These are phyloP conservation scores for Lagocephalus sceleratus DNA, from an alignment of 2,797 vertebrate genomes.

Conservation along the genomic window DNA sequence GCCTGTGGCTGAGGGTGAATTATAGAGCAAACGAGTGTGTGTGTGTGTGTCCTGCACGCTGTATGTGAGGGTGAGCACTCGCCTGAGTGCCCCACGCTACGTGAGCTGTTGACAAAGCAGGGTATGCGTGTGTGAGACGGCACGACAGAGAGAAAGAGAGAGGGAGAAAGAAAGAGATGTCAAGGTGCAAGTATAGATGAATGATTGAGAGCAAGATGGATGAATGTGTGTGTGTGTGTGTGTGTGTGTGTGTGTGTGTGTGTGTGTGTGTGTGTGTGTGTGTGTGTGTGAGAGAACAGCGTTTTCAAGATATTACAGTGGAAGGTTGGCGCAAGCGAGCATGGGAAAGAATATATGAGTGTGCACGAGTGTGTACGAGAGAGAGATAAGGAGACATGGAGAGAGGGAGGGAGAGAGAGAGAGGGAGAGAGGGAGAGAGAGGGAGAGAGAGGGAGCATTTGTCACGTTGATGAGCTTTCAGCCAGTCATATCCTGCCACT, in stretches of 20 bases:
- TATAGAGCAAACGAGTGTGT: conserved; percentile 25
- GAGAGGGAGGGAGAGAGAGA: conserved; percentile 14
- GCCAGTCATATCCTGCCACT: conserved; percentile 54
- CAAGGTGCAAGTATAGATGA: not conserved
- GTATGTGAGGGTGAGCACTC: conserved; percentile 7
- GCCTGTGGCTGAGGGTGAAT: conserved; percentile 45
- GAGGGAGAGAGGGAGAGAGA: conserved; percentile 22
- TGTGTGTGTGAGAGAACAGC: conserved; percentile 27
- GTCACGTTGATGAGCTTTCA: conserved; percentile 54
- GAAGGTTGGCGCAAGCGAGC: conserved; percentile 32
- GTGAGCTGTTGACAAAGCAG: conserved; percentile 61
- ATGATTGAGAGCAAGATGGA: conserved; percentile 30
- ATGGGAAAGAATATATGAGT: conserved; percentile 13
- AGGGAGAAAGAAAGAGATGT: conserved; percentile 18
- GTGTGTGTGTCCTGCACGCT: conserved; percentile 24
- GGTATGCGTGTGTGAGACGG: conserved; percentile 15
- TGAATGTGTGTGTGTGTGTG: conserved; percentile 9
- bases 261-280: conserved; percentile 11
- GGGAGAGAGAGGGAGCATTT: conserved; percentile 40
- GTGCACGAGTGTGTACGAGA: conserved; percentile 11
- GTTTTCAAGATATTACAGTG: conserved; percentile 33
- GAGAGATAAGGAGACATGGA: not conserved
- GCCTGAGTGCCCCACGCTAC: conserved; percentile 43
- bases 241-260: conserved; percentile 24
- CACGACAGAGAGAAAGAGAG: conserved; percentile 22